Evolutionary conservation across 2,113 vertebrate genomes (phyloP), one percentile per base, ranked within the genome.

Genomic region (Boleophthalmus pectinirostris): DNA sequence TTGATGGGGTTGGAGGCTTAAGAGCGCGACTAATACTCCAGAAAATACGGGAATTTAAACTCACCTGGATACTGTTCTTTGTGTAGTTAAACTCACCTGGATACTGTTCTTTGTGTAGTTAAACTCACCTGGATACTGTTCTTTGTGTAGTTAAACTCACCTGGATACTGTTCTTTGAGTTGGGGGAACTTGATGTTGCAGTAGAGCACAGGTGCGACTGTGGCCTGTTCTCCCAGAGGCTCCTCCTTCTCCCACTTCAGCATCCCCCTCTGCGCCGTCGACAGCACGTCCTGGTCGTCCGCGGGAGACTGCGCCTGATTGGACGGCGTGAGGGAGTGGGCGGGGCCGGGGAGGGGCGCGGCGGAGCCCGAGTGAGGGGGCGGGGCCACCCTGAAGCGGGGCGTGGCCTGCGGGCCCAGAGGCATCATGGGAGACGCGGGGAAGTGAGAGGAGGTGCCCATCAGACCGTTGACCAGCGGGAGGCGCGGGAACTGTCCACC

Each of bases 201-300:
- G 85, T 98, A 99, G 16, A 99, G 96, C 54, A 99, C 98, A 0
- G 98, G 98, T 0, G 98, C 97, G 0, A 99, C 97, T 0, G 97
- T 98, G 3, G 98, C 98, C 95, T 94, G 93, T 69, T 98, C 96
- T 10, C 96, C 98, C 68, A 99, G 94, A 5, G 92, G 92, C 86
- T 98, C 97, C 67, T 99, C 98, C 35, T 98, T 99, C 86, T 99
- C 98, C 98, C 98, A 99, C 86, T 99, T 99, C 0, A 98, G 85
- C 1, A 94, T 97, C 69, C 97, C 96, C 64, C 95, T 94, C 70
- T 99, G 97, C 60, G 96, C 94, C 0, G 94, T 96, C 0, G 97
- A 98, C 95, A 98, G 92, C 0, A 82, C 94, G 24, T 99, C 98
- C 0, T 92, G 92, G 78, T 99, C 97, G 1, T 90, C 88, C 73